Percentiles rank a stretch among this genome's conserved stretches.
Conservation (phyloP, 2,888 invertebrate species). For the Tromatobia lineatoria region DNA sequence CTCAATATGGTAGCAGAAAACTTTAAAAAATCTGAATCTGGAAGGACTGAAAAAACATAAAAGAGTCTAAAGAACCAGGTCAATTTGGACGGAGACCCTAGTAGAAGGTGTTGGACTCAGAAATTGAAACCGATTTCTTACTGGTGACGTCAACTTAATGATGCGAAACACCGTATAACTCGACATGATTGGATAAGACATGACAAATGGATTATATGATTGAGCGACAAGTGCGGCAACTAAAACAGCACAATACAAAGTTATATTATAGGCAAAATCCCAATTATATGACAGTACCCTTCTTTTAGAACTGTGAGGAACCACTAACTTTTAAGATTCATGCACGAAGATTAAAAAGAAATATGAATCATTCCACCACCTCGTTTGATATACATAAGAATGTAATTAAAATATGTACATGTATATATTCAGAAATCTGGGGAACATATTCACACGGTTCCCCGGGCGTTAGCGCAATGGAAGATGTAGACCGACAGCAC, state of each 20-base stretch:
- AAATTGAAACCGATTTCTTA: too few relatives aligned
- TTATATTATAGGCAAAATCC: neutral
- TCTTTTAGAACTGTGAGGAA: neutral
- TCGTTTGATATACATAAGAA: slow-evolving; percentile 1
- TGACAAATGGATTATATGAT: neutral
- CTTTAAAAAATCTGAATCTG: too few relatives aligned
- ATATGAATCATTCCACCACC: neutral
- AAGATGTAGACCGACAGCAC: slow-evolving; percentile 35
- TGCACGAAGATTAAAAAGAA: neutral
- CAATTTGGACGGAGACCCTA: too few relatives aligned
- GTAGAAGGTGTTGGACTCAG: too few relatives aligned
- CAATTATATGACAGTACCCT: neutral
- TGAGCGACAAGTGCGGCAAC: neutral
- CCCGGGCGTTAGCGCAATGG: neutral
- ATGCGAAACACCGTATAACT: too few relatives aligned
- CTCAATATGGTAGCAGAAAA: too few relatives aligned
- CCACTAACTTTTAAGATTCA: neutral
- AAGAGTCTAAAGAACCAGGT: too few relatives aligned
- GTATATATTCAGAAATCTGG: slow-evolving; percentile 31
- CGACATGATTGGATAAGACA: neutral
- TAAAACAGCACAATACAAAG: neutral
- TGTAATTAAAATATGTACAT: slow-evolving; percentile 17
- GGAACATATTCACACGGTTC: slow-evolving; percentile 32
- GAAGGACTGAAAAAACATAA: too few relatives aligned
- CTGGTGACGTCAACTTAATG: neutral